A percentile compares a stretch with the other conserved stretches of the same genome.
phyloP scores from a whole-genome alignment of 2,888 invertebrate species.

The Lissocephala sabroskyi region DNA sequence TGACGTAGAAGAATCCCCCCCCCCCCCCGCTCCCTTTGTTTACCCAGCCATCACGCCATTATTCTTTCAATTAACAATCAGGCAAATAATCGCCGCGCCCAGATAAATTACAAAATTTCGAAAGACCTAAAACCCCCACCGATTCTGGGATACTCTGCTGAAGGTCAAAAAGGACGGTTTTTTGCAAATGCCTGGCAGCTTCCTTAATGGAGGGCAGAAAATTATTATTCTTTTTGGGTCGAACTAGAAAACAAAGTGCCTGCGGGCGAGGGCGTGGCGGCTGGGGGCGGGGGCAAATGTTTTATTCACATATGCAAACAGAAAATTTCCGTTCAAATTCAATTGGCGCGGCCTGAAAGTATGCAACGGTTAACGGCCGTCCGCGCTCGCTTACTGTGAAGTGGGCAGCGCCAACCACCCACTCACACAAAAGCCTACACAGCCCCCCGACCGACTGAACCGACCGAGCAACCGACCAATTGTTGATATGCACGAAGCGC shows the following conservation, averaged over 20 bases:
- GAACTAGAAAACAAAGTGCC: not conserved
- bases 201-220: too few relatives aligned
- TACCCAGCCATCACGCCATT: slow-evolving; percentile 3
- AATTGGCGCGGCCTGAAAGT: slow-evolving; percentile 44
- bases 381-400: slow-evolving; percentile 26
- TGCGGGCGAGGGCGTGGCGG: not conserved
- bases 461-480: slow-evolving; percentile 44
- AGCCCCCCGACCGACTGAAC: slow-evolving; percentile 9
- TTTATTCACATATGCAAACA: slow-evolving; percentile 65
- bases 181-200: too few relatives aligned
- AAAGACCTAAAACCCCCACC: too few relatives aligned
- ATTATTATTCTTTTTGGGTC: too few relatives aligned
- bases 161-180: too few relatives aligned
- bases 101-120: too few relatives aligned
- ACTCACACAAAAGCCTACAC: slow-evolving; percentile 3
- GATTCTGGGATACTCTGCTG: too few relatives aligned
- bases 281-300: too few relatives aligned
- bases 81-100: too few relatives aligned
- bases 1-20: too few relatives aligned
- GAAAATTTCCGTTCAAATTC: slow-evolving; percentile 54
- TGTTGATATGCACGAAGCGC: slow-evolving; percentile 59
- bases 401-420: slow-evolving; percentile 20
- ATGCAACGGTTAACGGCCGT: slow-evolving; percentile 30
- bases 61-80: too few relatives aligned
- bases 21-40: too few relatives aligned